Percentiles rank a stretch among this genome's conserved stretches.
phyloP scores from a whole-genome alignment of 2,113 vertebrate species.

The Murina feae region DNA sequence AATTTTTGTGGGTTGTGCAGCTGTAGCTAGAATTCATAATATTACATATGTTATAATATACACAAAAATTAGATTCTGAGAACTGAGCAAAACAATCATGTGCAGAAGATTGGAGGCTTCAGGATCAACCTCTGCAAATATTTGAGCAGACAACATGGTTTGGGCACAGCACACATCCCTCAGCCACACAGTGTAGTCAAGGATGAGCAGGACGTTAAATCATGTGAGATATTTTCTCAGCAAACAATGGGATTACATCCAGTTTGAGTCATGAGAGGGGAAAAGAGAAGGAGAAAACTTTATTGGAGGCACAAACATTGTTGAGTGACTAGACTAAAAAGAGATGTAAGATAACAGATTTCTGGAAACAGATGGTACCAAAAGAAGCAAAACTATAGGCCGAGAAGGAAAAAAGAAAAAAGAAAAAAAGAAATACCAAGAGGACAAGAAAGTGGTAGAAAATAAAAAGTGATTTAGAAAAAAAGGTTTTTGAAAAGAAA shows the following conservation, averaged over 20 bases:
- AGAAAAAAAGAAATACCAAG: background rate
- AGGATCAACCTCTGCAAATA: background rate
- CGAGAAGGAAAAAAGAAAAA: background rate
- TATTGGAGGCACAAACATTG: background rate
- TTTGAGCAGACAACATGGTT: background rate
- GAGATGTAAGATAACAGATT: background rate
- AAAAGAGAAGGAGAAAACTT: background rate
- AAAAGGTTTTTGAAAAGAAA: background rate
- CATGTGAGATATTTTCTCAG: background rate
- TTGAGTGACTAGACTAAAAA: background rate
- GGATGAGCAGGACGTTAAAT: background rate
- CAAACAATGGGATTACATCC: background rate
- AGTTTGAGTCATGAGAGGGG: background rate
- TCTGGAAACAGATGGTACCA: background rate
- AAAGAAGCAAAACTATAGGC: background rate
- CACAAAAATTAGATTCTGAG: background rate
- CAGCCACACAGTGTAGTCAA: background rate
- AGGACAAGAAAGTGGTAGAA: background rate
- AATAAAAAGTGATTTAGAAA: background rate
- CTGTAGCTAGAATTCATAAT: conserved; percentile 22
- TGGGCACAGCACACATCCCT: background rate
- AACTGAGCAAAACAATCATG: background rate
- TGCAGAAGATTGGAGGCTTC: background rate
- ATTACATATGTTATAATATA: background rate
- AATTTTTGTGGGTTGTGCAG: background rate